Evolutionary conservation across 2,888 invertebrate genomes (phyloP).

Genomic region (Rugalucina vietnamica): DNA sequence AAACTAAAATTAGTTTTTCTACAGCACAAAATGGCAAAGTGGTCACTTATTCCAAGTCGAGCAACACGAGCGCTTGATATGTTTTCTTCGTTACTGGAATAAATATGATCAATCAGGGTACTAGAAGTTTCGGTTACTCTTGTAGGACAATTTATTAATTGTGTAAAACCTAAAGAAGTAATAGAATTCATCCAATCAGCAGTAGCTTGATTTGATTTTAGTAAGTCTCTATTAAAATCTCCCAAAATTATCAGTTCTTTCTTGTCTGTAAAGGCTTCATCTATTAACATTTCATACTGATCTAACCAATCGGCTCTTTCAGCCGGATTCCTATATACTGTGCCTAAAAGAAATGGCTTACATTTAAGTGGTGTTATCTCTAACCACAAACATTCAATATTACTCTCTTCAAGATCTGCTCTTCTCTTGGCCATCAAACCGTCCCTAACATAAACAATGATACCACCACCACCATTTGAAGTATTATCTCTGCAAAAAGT

Average conservation of each 20-base stretch:
- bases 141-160: not conserved
- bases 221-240: not conserved
- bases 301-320: not conserved
- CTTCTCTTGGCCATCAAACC: not conserved
- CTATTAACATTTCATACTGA: not conserved
- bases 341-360: not conserved
- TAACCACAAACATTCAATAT: not conserved
- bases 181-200: not conserved
- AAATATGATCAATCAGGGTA: constrained; percentile 4
- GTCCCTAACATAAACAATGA: not conserved
- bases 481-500: not conserved
- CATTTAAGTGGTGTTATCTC: not conserved
- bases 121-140: not conserved
- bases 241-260: not conserved
- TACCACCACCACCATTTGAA: not conserved
- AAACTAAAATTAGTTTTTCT: not conserved
- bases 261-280: no score
- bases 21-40: not conserved
- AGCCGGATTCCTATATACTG: not conserved
- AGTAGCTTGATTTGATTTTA: not conserved
- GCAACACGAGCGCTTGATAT: not conserved
- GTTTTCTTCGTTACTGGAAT: not conserved
- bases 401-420: not conserved
- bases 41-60: not conserved
- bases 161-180: not conserved